These are phyloP conservation scores for Choreutis nemorana DNA, from an alignment of 2,888 invertebrate species.

Conservation along the genomic window DNA sequence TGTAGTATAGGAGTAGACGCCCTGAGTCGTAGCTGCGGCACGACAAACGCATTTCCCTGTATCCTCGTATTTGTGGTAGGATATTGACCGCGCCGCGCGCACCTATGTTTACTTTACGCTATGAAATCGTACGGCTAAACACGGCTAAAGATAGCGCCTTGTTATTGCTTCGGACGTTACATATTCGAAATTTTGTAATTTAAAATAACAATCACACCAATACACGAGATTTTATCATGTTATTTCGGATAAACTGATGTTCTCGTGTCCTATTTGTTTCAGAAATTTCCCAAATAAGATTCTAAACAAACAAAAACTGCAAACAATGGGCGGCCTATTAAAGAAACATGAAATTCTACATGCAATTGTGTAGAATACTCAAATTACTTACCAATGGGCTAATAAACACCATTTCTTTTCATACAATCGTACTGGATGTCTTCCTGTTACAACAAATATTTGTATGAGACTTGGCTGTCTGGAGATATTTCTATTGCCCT, in stretches of 20 bases:
- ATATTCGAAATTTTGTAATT: too few species aligned
- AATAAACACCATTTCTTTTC: constrained; percentile 25
- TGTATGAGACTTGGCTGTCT: too few species aligned
- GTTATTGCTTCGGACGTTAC: constrained; percentile 11
- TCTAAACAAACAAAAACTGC: constrained; percentile 10
- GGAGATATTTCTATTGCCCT: too few species aligned
- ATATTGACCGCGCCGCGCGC: constrained; percentile 45
- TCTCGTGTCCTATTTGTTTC: constrained; percentile 2
- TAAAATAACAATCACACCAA: too few species aligned
- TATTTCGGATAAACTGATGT: too few species aligned
- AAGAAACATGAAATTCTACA: constrained; percentile 6
- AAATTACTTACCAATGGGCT: constrained; percentile 32
- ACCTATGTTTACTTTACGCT: constrained; percentile 51
- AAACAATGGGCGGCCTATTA: constrained; percentile 6
- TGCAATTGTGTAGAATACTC: constrained; percentile 20
- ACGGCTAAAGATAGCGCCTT: constrained; percentile 38
- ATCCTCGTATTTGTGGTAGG: constrained; percentile 53
- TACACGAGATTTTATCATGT: too few species aligned
- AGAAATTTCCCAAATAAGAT: constrained; percentile 11
- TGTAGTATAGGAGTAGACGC: neutral
- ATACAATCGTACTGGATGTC: constrained; percentile 19
- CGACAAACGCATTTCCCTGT: constrained; percentile 18
- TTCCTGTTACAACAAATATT: constrained; percentile 41
- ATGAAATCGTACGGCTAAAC: constrained; percentile 21
- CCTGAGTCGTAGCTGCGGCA: constrained; percentile 11